A percentile compares a stretch with the other conserved stretches of the same genome.
Conservation (phyloP, 2,888 invertebrate species). For the Drosophila sordidapex region DNA sequence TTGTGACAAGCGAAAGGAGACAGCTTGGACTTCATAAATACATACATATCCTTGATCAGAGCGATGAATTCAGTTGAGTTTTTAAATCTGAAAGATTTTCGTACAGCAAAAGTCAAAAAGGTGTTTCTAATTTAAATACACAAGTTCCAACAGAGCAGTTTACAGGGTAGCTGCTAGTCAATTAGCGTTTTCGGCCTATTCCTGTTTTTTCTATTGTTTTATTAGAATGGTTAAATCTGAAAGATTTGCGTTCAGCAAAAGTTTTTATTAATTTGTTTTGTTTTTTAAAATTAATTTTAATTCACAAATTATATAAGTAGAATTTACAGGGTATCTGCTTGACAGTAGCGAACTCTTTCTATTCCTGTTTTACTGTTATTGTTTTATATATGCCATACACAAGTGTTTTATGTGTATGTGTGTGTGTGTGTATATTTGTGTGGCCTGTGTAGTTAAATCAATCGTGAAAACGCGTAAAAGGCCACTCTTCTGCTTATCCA, state of each 20-base stretch:
- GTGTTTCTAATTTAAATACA: not conserved
- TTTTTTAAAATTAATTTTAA: not conserved
- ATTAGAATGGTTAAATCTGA: not conserved
- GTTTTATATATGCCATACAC: slow-evolving; percentile 20
- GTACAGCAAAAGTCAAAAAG: not conserved
- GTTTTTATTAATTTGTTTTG: not conserved
- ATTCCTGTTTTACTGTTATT: slow-evolving; percentile 14
- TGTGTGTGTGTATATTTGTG: slow-evolving; percentile 46
- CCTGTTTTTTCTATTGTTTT: slow-evolving; percentile 12
- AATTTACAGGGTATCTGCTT: not conserved
- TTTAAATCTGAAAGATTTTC: not conserved
- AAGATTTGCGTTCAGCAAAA: not conserved
- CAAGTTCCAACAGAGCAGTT: not conserved
- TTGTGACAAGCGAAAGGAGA: not conserved
- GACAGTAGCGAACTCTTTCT: not conserved
- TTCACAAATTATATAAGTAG: not conserved
- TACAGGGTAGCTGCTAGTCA: not conserved
- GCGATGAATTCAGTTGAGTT: no score
- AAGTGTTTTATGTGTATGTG: slow-evolving; percentile 30
- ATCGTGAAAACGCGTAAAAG: slow-evolving; percentile 72
- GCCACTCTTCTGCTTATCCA: slow-evolving; percentile 37
- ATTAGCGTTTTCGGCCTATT: not conserved
- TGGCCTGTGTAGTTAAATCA: slow-evolving; percentile 73
- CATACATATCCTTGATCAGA: not conserved
- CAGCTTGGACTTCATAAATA: not conserved